Conservation (phyloP, 2,888 invertebrate species). For the Drosophila hamatofila region DNA sequence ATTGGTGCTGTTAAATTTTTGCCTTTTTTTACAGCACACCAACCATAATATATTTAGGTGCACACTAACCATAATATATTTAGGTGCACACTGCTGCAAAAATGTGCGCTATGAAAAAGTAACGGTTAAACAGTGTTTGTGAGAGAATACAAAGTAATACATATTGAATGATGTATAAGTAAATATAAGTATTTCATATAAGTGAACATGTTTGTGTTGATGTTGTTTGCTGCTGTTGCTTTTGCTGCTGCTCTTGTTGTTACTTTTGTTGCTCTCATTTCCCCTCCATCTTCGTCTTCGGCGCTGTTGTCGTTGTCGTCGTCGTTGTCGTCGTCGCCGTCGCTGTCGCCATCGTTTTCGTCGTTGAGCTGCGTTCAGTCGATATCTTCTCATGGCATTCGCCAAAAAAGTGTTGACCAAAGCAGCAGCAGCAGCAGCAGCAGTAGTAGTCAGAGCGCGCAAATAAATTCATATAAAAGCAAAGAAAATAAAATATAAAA, state of each 20-base stretch:
- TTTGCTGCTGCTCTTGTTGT: slow-evolving; percentile 28
- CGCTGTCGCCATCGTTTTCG: slow-evolving; percentile 14
- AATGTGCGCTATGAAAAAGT: neutral
- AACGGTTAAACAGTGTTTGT: neutral
- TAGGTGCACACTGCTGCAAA: slow-evolving; percentile 27
- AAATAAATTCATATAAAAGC: slow-evolving; percentile 3
- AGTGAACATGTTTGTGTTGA: slow-evolving; percentile 4
- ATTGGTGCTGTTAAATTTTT: slow-evolving; percentile 30
- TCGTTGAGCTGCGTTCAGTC: slow-evolving; percentile 48
- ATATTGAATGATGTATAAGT: neutral
- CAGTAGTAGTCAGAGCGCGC: slow-evolving; percentile 25
- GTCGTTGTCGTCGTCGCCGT: slow-evolving; percentile 10
- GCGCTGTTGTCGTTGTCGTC: slow-evolving; percentile 6
- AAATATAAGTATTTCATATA: neutral
- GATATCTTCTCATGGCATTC: slow-evolving; percentile 55
- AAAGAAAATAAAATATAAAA: neutral
- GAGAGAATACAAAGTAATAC: neutral
- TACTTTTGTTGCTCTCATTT: slow-evolving; percentile 8
- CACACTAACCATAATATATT: slow-evolving; percentile 27
- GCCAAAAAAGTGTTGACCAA: slow-evolving; percentile 55
- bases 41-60: slow-evolving; percentile 27
- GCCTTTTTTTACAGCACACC: slow-evolving; percentile 40
- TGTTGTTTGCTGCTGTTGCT: slow-evolving; percentile 12
- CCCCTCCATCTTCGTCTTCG: slow-evolving; percentile 9
- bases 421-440: slow-evolving; percentile 30